Conservation (phyloP, 2,113 vertebrate genomes). For the Bucco capensis region DNA sequence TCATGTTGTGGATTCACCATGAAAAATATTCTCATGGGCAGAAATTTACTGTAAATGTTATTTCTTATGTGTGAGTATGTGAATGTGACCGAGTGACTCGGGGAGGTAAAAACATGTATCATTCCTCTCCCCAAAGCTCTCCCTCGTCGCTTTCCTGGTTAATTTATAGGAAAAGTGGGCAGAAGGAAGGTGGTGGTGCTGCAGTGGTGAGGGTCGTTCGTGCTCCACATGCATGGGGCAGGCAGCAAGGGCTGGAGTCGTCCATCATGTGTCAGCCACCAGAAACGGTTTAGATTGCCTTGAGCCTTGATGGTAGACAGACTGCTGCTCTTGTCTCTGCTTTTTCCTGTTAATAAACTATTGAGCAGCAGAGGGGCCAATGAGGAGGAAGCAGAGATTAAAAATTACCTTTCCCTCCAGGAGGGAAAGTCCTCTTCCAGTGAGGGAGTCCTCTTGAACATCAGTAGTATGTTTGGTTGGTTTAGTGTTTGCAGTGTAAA, state of each 20-base stretch:
- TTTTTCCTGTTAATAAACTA: neutral
- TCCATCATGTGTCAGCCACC: neutral
- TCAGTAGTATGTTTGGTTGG: neutral
- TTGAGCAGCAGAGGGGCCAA: neutral
- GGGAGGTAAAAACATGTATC: fast-evolving
- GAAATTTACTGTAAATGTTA: fast-evolving
- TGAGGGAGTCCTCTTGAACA: neutral
- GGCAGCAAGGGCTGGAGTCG: neutral
- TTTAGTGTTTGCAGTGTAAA: fast-evolving
- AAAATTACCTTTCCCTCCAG: neutral
- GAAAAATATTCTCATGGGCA: neutral
- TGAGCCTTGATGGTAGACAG: neutral
- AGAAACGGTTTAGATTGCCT: neutral
- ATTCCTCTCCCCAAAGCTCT: neutral
- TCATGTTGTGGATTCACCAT: neutral
- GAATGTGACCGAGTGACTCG: neutral
- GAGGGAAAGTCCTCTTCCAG: too few relatives aligned
- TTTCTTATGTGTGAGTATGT: fast-evolving
- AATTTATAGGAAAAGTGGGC: fast-evolving
- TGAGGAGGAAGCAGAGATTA: neutral
- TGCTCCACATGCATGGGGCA: neutral
- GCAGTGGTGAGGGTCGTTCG: fast-evolving
- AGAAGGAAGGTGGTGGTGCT: neutral
- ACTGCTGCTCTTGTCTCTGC: neutral
- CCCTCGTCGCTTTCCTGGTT: neutral